These are phyloP conservation scores for Grammomys surdaster DNA, from an alignment of 2,113 vertebrate genomes.

Conservation along the genomic window DNA sequence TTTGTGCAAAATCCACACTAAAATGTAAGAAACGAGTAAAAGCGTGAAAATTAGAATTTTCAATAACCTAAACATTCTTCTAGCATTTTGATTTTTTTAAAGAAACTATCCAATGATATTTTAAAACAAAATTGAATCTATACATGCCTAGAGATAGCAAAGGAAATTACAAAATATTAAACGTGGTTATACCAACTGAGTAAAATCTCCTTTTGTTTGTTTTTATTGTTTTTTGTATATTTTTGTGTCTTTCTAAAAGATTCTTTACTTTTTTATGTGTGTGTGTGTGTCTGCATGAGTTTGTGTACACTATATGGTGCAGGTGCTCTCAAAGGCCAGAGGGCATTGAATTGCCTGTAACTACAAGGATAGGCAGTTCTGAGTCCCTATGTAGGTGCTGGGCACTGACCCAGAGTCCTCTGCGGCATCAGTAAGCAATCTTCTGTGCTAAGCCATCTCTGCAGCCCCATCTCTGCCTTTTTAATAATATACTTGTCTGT, in stretches of 20 bases:
- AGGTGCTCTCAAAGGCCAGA: neutral
- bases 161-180: neutral
- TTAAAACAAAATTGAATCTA: neutral
- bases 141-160: neutral
- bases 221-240: neutral
- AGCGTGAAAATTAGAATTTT: neutral
- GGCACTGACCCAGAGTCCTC: neutral
- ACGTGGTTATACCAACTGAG: rapidly evolving
- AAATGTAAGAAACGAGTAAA: neutral
- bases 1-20: neutral
- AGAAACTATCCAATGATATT: neutral
- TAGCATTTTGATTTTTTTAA: neutral
- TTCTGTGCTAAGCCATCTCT: too few species aligned
- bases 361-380: neutral
- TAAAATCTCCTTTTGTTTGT: rapidly evolving
- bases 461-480: neutral
- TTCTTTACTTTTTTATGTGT: neutral
- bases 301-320: neutral
- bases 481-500: neutral
- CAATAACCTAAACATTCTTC: neutral
- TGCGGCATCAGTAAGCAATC: neutral
- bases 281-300: neutral
- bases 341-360: neutral
- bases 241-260: neutral
- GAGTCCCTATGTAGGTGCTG: neutral